These are phyloP conservation scores for Acanthurus tractus DNA, from an alignment of 2,797 vertebrate genomes.

Conservation along the genomic window DNA sequence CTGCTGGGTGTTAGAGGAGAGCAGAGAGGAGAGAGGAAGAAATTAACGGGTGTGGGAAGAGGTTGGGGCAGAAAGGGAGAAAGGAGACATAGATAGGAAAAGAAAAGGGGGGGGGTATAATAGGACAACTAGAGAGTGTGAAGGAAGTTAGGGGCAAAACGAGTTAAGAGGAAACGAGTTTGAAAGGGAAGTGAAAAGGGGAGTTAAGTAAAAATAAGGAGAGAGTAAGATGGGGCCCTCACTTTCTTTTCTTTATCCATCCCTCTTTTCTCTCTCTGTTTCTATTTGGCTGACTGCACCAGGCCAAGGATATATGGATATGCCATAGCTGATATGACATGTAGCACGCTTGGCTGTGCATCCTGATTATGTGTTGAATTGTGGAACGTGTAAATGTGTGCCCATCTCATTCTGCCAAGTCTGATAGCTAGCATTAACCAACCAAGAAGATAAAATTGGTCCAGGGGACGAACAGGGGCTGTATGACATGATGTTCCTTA, in stretches of 20 bases:
- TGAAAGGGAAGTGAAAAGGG: slow-evolving; percentile 13
- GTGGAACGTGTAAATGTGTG: slow-evolving; percentile 57
- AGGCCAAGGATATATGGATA: slow-evolving; percentile 64
- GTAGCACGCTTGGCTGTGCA: slow-evolving; percentile 66
- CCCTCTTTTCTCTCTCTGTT: slow-evolving; percentile 26
- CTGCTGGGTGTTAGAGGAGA: slow-evolving; percentile 58
- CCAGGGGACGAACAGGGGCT: slow-evolving; percentile 21
- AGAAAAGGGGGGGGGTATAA: slow-evolving; percentile 8
- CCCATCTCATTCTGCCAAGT: slow-evolving; percentile 62
- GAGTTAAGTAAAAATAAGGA: slow-evolving; percentile 14
- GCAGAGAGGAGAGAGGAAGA: slow-evolving; percentile 42
- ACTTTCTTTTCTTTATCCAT: too few species aligned
- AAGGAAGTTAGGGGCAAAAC: slow-evolving; percentile 17
- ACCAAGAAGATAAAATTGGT: slow-evolving; percentile 64
- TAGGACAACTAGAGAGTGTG: slow-evolving; percentile 5
- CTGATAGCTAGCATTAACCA: slow-evolving; percentile 65
- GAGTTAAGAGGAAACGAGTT: neutral
- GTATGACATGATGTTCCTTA: slow-evolving; percentile 51
- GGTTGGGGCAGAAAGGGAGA: slow-evolving; percentile 17
- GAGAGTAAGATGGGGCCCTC: too few species aligned
- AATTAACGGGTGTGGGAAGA: slow-evolving; percentile 58
- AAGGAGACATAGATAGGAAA: slow-evolving; percentile 19
- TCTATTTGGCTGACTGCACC: slow-evolving; percentile 63
- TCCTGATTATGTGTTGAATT: slow-evolving; percentile 70
- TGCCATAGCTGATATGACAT: slow-evolving; percentile 71